Evolutionary conservation across 2,113 vertebrate species (phyloP).

Genomic region (Colius striatus): DNA sequence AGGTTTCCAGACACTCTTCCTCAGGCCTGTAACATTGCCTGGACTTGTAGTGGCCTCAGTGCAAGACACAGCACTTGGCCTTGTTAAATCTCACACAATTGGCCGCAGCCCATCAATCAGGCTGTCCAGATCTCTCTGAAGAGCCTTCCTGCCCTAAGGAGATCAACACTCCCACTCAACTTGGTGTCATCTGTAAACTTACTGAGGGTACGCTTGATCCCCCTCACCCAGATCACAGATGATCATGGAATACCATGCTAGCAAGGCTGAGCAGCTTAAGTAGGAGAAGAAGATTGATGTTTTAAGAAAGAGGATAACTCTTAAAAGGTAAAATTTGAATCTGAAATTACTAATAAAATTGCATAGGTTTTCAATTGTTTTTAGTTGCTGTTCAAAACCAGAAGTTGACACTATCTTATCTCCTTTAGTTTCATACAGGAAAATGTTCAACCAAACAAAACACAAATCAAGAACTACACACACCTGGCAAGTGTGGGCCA

Average conservation of each 20-base stretch:
- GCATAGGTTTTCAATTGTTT: neutral
- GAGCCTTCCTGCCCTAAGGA: neutral
- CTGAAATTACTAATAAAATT: neutral
- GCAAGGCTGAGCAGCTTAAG: neutral
- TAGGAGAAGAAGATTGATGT: neutral
- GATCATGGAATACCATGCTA: neutral
- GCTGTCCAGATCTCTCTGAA: neutral
- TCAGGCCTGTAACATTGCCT: accelerated
- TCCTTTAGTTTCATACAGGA: neutral
- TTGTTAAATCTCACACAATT: neutral
- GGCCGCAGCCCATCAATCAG: accelerated
- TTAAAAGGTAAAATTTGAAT: neutral
- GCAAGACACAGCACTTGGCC: accelerated
- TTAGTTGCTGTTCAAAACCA: neutral
- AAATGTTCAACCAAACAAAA: neutral
- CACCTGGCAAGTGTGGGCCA: slow-evolving; percentile 19
- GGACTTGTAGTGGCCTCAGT: neutral
- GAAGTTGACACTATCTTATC: neutral
- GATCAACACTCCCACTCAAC: accelerated
- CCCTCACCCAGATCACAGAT: neutral
- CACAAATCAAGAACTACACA: slow-evolving; percentile 1
- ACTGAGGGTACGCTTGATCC: accelerated
- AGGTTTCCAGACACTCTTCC: neutral
- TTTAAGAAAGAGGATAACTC: neutral
- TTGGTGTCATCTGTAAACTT: neutral